These are phyloP conservation scores for Nesospiza acunhae DNA, from an alignment of 2,113 vertebrate species.

Conservation along the genomic window DNA sequence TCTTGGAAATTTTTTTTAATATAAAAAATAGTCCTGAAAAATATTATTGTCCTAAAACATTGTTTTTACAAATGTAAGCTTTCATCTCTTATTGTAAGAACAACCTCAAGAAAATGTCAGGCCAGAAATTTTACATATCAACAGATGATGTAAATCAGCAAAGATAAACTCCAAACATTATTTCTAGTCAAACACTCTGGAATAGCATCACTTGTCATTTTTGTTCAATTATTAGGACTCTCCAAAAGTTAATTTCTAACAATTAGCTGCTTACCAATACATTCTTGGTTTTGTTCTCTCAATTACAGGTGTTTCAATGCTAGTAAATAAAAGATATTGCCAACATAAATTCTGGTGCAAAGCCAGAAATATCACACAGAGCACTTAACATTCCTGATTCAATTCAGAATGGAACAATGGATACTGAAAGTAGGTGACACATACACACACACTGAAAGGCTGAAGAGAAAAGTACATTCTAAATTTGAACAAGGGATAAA, in stretches of 20 bases:
- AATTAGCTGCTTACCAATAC: not conserved
- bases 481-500: not conserved
- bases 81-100: not conserved
- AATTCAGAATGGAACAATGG: not conserved
- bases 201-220: not conserved
- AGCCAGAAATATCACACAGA: not conserved
- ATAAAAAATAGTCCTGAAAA: not conserved
- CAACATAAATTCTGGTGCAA: not conserved
- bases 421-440: not conserved
- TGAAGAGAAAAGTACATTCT: not conserved
- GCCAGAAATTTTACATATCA: not conserved
- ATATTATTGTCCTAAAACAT: not conserved
- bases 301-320: not conserved
- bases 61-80: not conserved
- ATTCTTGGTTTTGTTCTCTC: not conserved
- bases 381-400: not conserved
- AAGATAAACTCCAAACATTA: not conserved
- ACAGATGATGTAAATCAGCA: not conserved
- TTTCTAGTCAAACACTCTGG: not conserved
- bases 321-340: conserved; percentile 21
- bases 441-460: not conserved
- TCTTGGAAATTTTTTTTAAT: not conserved
- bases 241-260: not conserved
- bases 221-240: not conserved
- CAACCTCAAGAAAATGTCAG: not conserved